phyloP scores from a whole-genome alignment of 92 coral and sea anemone species.

The Hydrozoanthus gracilis region DNA sequence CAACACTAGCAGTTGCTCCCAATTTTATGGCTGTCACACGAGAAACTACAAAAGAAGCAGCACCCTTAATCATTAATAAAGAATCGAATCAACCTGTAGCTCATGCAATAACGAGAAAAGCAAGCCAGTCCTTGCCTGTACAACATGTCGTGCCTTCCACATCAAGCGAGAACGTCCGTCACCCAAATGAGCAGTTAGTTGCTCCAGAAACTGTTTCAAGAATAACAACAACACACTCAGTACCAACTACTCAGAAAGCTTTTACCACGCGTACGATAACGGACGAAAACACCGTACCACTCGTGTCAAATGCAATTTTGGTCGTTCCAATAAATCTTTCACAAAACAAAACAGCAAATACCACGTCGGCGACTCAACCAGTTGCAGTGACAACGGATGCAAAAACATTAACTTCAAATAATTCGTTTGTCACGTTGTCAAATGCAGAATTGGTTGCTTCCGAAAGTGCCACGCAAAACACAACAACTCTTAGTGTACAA shows the following conservation, averaged over 20 bases:
- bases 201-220: neutral
- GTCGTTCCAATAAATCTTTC: neutral
- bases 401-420: neutral
- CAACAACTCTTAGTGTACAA: neutral
- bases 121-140: neutral
- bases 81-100: neutral
- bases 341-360: neutral
- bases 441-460: neutral
- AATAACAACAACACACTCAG: too few relatives aligned
- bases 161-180: neutral
- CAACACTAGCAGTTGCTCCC: slow-evolving; percentile 6
- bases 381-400: neutral
- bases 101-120: neutral
- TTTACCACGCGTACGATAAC: too few relatives aligned
- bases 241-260: too few relatives aligned
- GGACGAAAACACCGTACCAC: too few relatives aligned
- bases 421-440: neutral
- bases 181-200: neutral
- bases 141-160: neutral
- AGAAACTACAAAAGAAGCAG: slow-evolving; percentile 6
- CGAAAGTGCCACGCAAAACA: neutral
- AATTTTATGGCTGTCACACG: slow-evolving; percentile 2
- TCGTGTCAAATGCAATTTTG: neutral
- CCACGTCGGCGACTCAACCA: neutral
- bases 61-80: neutral